Percentiles rank a stretch among this genome's conserved stretches.
phyloP scores from a whole-genome alignment of 1,140 invertebrate genomes.

The Penaeus vannamei region DNA sequence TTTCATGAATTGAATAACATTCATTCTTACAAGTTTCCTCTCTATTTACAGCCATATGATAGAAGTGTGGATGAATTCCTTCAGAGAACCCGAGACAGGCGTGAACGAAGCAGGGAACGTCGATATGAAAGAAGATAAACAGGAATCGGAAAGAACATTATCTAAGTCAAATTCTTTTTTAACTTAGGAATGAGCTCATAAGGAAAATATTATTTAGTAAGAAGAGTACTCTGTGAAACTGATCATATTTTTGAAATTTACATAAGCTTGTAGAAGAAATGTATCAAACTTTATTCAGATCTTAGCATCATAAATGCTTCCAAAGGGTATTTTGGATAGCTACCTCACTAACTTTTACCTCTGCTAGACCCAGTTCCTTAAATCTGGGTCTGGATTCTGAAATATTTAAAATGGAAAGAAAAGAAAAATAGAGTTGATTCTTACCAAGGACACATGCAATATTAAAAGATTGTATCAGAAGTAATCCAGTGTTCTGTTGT shows the following conservation, averaged over 20 bases:
- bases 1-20: neutral
- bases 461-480: too few species aligned
- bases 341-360: slow-evolving; percentile 48
- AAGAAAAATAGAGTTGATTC: too few species aligned
- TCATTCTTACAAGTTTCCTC: slow-evolving; percentile 3
- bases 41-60: slow-evolving; percentile 78
- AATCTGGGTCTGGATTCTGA: too few species aligned
- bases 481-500: too few species aligned
- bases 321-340: slow-evolving; percentile 52
- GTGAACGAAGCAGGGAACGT: slow-evolving; percentile 74
- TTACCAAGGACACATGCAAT: too few species aligned
- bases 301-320: slow-evolving; percentile 33
- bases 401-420: too few species aligned
- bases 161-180: slow-evolving; percentile 26
- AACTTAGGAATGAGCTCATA: neutral
- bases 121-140: slow-evolving; percentile 73
- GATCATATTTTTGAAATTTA: neutral
- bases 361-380: neutral
- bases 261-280: neutral
- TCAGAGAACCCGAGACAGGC: slow-evolving; percentile 82
- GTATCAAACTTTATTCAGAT: neutral
- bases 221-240: too few species aligned
- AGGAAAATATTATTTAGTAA: too few species aligned
- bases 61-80: slow-evolving; percentile 92
- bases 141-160: neutral